phyloP scores from a whole-genome alignment of 2,888 invertebrate species.

The Hydropsyche betteni region DNA sequence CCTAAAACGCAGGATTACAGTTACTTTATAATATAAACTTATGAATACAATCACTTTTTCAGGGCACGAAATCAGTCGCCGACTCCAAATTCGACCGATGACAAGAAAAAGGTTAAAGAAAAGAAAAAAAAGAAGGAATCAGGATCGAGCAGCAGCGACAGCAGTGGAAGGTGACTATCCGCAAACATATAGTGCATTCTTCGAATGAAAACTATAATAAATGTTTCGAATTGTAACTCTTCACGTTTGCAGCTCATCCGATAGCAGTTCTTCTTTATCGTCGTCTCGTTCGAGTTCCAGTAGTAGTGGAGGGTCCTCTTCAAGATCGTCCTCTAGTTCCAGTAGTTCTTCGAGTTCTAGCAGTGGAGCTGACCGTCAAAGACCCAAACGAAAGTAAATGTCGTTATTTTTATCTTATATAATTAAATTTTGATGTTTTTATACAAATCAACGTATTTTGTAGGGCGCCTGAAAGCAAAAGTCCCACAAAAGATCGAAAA shows the following conservation, averaged over 20 bases:
- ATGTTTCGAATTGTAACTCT: too few relatives aligned
- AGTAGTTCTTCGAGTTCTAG: slow-evolving; percentile 71
- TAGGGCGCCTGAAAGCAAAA: slow-evolving; percentile 63
- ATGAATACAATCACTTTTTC: slow-evolving; percentile 48
- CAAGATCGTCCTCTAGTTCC: slow-evolving; percentile 68
- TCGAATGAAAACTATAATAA: too few relatives aligned
- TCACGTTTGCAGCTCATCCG: slow-evolving; percentile 71
- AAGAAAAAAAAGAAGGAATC: slow-evolving; percentile 76
- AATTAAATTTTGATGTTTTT: too few relatives aligned
- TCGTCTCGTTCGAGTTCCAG: slow-evolving; percentile 82
- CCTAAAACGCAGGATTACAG: too few relatives aligned
- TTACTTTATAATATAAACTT: too few relatives aligned
- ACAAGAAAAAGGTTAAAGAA: slow-evolving; percentile 74
- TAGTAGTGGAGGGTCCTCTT: slow-evolving; percentile 71
- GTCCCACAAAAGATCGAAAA: slow-evolving; percentile 64
- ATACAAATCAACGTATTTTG: slow-evolving; percentile 43
- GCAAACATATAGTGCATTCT: neutral
- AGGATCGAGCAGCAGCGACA: slow-evolving; percentile 82
- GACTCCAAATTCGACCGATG: slow-evolving; percentile 68
- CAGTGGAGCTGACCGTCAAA: slow-evolving; percentile 71
- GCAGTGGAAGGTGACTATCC: slow-evolving; percentile 71
- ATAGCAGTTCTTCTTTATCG: slow-evolving; percentile 83
- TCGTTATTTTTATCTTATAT: neutral
- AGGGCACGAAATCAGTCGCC: slow-evolving; percentile 83
- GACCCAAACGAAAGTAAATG: slow-evolving; percentile 70